Conservation (phyloP, 2,113 vertebrate genomes). For the Myotis brandtii region DNA sequence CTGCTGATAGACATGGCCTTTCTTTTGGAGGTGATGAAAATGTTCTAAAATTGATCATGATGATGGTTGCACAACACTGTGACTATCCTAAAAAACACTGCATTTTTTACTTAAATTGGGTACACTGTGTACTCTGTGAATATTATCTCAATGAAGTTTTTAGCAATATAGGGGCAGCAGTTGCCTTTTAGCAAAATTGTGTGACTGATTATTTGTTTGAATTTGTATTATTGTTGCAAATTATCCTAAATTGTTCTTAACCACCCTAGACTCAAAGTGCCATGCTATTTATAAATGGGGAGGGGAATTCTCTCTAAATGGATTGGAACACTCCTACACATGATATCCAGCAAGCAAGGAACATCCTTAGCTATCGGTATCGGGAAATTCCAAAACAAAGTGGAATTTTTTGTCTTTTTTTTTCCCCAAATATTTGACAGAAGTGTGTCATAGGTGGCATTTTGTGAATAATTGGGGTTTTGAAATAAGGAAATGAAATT, state of each 20-base stretch:
- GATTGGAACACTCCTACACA: fast-evolving
- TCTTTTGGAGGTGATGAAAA: not conserved
- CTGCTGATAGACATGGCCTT: not conserved
- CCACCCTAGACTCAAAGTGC: not conserved
- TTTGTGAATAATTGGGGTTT: not conserved
- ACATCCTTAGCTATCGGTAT: not conserved
- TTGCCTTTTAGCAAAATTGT: not conserved
- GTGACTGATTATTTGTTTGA: not conserved
- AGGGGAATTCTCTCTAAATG: not conserved
- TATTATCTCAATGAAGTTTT: not conserved
- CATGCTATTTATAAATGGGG: not conserved
- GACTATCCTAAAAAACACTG: not conserved
- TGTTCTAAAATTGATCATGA: not conserved
- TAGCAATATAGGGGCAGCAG: not conserved
- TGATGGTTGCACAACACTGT: not conserved
- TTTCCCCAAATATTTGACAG: not conserved
- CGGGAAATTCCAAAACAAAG: not conserved
- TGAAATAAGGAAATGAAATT: not conserved
- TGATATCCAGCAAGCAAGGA: not conserved
- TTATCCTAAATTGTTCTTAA: not conserved
- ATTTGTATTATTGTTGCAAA: not conserved
- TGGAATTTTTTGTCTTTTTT: not conserved
- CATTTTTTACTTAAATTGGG: not conserved
- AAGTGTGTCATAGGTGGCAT: not conserved
- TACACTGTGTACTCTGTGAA: not conserved